A percentile compares a stretch with the other conserved stretches of the same genome.
Conservation (phyloP, 2,888 invertebrate species). For the Peribatodes rhomboidaria region DNA sequence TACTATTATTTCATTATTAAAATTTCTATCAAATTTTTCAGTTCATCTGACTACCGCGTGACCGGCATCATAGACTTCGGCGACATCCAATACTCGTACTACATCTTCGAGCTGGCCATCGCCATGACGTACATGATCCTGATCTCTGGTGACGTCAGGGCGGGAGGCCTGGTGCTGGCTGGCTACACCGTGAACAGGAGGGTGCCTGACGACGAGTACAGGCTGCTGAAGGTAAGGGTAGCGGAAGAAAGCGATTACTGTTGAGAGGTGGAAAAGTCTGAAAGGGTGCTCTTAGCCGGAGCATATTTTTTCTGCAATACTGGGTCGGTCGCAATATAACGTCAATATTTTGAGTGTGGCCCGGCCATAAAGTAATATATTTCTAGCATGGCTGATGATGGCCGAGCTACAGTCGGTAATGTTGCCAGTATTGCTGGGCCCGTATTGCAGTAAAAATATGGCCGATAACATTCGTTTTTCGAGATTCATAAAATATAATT, state of each 20-base stretch:
- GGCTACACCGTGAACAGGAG: constrained; percentile 90
- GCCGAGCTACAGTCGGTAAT: no score
- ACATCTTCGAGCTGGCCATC: constrained; percentile 94
- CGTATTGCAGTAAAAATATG: no score
- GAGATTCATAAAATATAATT: no score
- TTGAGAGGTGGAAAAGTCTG: no score
- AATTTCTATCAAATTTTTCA: constrained; percentile 40
- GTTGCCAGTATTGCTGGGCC: no score
- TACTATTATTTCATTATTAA: not conserved
- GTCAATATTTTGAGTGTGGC: no score
- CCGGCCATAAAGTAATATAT: no score
- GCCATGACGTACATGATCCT: constrained; percentile 93
- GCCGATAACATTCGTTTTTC: no score
- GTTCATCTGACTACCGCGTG: constrained; percentile 85
- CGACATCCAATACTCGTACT: constrained; percentile 90
- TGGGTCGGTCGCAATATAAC: no score
- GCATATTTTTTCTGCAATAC: no score
- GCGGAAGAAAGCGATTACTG: not conserved
- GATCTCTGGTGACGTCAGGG: constrained; percentile 85
- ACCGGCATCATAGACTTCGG: constrained; percentile 95
- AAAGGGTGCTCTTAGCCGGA: no score
- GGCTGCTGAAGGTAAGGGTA: constrained; percentile 87
- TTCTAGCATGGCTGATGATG: no score
- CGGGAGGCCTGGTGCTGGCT: constrained; percentile 90
- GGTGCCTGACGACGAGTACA: constrained; percentile 88